Base-by-base conservation (phyloP, 2,888 invertebrate genomes). In the Eudasyphora cyanicolor region DNA sequence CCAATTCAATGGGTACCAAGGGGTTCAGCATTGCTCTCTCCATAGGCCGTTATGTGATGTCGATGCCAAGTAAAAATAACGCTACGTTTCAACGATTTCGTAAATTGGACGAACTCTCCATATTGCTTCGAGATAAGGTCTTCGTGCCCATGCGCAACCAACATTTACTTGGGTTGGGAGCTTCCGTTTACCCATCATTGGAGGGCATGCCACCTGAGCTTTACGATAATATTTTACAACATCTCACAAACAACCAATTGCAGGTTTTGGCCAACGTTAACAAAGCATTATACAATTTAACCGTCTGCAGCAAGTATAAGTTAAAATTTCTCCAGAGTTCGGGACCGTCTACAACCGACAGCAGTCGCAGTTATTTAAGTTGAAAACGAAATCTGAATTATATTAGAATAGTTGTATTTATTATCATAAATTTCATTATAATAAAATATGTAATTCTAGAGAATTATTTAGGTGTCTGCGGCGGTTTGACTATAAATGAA, bases 121-220 rank as follows among this genome's bases (percentile, higher is more conserved):
- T 89, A 49, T 92, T 91, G 76, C 92, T 94, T 80, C 95, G 94
- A 86, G 93, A 95, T 85, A 90, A 92, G 76, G 86, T 95, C 27
- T 87, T 93, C 45, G 91, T 93, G 38, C 93, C 94, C 32, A 92
- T 94, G 51, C 94, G 94, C 74, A 93, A 93, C 86, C 92, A 92
- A 85, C 93, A 95, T 86, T 89, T 95, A 19, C 87, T 90, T 76
- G 74, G 84, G 24, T 89, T 93, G 86, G 80, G 85, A 0, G 79
- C 85, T 8, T 67, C 85, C 24, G 51, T 87, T 12, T 88, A 89
- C 87, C 90, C 92, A 0, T 87, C 94, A 92, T 17, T 94, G n/a
- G 54, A 87, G 78, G 91, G 90, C 0, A 32, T 92, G 35, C 92
- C 92, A 0, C 82, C 82, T 0, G 92, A 91, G 76, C 71, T 92